A percentile compares a stretch with the other conserved stretches of the same genome.
These are phyloP conservation scores for Cisticola juncidis DNA, from an alignment of 2,113 vertebrate genomes.

Conservation along the genomic window DNA sequence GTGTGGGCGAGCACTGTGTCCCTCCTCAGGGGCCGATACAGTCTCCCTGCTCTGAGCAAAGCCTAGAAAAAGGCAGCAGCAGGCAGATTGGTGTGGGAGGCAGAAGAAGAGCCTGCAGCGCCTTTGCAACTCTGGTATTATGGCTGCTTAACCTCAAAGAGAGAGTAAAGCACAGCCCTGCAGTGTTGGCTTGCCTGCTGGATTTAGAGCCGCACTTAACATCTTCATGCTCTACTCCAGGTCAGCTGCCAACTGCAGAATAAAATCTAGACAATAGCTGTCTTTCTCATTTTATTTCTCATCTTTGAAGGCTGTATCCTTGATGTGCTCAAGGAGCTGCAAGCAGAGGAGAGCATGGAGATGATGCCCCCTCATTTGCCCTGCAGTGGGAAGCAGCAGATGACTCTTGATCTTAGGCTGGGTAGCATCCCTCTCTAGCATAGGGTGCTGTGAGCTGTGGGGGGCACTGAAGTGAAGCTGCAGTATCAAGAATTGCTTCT, in stretches of 20 bases:
- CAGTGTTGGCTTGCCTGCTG: not conserved
- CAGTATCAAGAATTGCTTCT: not conserved
- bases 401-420: not conserved
- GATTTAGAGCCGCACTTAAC: not conserved
- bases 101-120: not conserved
- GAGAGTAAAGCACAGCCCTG: not conserved
- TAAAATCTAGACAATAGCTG: not conserved
- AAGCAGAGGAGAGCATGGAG: not conserved
- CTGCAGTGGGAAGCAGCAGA: not conserved
- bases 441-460: rapidly evolving
- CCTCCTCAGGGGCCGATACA: rapidly evolving
- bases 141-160: not conserved
- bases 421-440: not conserved
- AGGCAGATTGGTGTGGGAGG: not conserved
- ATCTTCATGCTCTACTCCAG: not conserved
- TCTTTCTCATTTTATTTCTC: not conserved
- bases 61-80: not conserved
- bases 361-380: rapidly evolving
- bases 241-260: not conserved
- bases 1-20: not conserved
- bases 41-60: not conserved
- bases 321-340: not conserved
- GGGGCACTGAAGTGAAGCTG: not conserved
- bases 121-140: not conserved
- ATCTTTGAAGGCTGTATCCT: not conserved